Conservation (phyloP, 2,113 vertebrate genomes). For the Leucopternis melanops region DNA sequence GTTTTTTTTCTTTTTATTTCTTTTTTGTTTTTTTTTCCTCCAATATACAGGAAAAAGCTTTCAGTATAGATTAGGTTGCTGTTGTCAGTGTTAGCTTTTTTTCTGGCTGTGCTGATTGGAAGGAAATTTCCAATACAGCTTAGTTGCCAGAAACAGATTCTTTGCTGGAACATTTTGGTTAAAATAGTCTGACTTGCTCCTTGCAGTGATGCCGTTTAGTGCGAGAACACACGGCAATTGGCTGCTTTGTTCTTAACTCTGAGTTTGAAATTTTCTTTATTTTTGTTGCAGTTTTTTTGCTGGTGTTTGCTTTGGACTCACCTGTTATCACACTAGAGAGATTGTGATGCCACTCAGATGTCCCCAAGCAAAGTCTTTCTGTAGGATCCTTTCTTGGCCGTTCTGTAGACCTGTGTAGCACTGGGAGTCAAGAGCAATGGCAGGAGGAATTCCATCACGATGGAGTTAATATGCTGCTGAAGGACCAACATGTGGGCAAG, state of each 20-base stretch:
- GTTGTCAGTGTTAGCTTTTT: neutral
- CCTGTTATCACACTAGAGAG: neutral
- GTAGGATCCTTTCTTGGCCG: neutral
- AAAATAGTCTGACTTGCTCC: neutral
- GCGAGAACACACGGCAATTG: neutral
- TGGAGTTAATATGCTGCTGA: neutral
- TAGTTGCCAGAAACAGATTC: constrained; percentile 8
- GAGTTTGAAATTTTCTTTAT: neutral
- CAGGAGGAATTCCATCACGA: neutral
- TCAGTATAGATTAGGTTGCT: neutral
- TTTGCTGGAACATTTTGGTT: constrained; percentile 15
- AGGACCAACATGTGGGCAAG: neutral
- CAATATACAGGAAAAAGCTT: neutral
- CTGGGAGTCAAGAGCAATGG: neutral
- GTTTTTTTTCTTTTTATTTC: neutral
- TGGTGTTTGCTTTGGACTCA: neutral
- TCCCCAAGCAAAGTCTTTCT: neutral
- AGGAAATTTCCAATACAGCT: constrained; percentile 55
- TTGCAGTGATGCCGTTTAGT: neutral
- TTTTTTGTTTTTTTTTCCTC: neutral
- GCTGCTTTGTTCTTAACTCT: neutral
- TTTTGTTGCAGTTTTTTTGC: neutral
- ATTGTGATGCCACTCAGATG: rapidly evolving
- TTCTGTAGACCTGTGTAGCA: neutral
- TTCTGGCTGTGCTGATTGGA: neutral